A percentile compares a stretch with the other conserved stretches of the same genome.
These are phyloP conservation scores for Bradypodion ventrale DNA, from an alignment of 2,797 vertebrate genomes.

Conservation along the genomic window DNA sequence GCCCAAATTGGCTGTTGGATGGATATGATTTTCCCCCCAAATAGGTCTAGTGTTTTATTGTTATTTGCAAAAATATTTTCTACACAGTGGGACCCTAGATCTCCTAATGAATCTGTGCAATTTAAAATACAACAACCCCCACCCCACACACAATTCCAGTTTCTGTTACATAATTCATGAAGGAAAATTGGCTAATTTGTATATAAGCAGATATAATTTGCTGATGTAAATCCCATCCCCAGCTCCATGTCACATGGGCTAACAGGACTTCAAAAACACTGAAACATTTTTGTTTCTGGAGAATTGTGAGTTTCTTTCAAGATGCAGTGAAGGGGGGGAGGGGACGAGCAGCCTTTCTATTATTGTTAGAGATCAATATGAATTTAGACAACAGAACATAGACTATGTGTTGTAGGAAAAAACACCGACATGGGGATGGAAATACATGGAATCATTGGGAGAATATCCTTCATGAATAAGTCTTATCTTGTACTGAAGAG, in stretches of 20 bases:
- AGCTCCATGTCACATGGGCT: not conserved
- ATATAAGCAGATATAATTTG: not conserved
- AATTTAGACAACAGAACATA: not conserved
- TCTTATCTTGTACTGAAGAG: not conserved
- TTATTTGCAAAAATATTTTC: not conserved
- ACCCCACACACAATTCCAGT: no score
- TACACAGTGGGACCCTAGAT: not conserved
- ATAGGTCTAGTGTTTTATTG: not conserved
- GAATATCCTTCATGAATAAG: not conserved
- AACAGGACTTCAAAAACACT: not conserved
- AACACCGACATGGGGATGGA: not conserved
- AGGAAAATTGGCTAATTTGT: not conserved
- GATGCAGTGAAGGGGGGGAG: not conserved
- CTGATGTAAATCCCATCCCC: not conserved
- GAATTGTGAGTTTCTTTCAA: not conserved
- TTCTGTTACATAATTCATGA: not conserved
- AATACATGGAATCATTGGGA: not conserved
- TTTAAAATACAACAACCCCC: not conserved
- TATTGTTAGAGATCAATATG: no score
- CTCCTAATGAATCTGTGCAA: not conserved
- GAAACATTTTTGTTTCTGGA: not conserved
- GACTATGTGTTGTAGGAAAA: not conserved
- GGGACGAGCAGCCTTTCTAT: not conserved
- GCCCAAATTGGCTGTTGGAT: not conserved
- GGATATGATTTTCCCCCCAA: not conserved